Evolutionary conservation across 2,888 invertebrate species (phyloP).

Genomic region (Caenorhabditis virilis): DNA sequence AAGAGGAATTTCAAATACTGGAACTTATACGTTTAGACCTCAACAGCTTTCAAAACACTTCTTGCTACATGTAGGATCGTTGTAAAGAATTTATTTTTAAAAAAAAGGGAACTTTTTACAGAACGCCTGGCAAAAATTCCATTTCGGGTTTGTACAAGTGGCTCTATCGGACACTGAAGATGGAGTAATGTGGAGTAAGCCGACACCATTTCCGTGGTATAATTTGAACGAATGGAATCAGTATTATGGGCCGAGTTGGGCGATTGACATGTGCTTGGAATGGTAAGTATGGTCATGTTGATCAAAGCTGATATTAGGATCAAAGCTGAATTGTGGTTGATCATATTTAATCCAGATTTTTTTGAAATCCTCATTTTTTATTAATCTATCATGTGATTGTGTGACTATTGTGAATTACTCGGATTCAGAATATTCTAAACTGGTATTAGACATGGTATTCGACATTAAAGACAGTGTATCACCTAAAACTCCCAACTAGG

Average conservation of each 20-base stretch:
- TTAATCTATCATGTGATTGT: no score
- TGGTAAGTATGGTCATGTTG: no score
- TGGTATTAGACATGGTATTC: no score
- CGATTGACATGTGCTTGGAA: slow-evolving; percentile 82
- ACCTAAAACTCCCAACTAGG: no score
- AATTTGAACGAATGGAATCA: slow-evolving; percentile 82
- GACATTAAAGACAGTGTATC: no score
- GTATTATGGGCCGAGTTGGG: slow-evolving; percentile 82
- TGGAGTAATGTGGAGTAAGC: slow-evolving; percentile 84
- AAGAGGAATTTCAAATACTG: slow-evolving; percentile 53
- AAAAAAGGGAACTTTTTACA: slow-evolving; percentile 6
- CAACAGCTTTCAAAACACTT: slow-evolving; percentile 39
- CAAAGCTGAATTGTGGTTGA: no score
- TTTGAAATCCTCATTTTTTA: no score
- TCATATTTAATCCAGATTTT: no score
- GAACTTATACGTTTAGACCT: slow-evolving; percentile 55
- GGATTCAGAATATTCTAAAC: no score
- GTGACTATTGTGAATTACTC: no score
- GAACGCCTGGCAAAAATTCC: slow-evolving; percentile 57
- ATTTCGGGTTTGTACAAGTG: slow-evolving; percentile 61
- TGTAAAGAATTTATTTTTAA: background rate
- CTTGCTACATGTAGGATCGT: slow-evolving; percentile 29
- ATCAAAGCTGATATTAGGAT: no score
- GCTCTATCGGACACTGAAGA: slow-evolving; percentile 48
- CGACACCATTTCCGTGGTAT: slow-evolving; percentile 88